A percentile compares a stretch with the other conserved stretches of the same genome.
Evolutionary conservation across 1,140 invertebrate species (phyloP).

Genomic region (Trissolcus basalis): DNA sequence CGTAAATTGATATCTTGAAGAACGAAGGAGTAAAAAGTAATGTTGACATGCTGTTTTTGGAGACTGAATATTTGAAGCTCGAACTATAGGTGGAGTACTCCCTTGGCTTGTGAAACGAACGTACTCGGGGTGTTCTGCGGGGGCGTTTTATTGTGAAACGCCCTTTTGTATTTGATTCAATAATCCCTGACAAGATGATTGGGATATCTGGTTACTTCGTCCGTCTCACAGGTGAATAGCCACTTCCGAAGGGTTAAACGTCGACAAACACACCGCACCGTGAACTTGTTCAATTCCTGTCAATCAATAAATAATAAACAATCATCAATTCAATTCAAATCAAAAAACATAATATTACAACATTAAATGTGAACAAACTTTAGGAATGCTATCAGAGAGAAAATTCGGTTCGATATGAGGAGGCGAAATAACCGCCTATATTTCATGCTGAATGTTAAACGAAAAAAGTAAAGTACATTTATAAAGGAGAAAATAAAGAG

Average conservation of each 20-base stretch:
- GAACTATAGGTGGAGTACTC: conserved; percentile 39
- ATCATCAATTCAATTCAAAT: too few species aligned
- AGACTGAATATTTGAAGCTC: conserved; percentile 51
- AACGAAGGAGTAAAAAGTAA: conserved; percentile 25
- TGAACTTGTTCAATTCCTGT: too few species aligned
- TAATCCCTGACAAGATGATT: conserved; percentile 73
- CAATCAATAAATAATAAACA: too few species aligned
- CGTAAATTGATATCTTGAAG: conserved; percentile 39
- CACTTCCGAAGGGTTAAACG: conserved; percentile 63
- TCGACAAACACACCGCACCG: conserved; percentile 57
- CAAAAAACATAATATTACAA: too few species aligned
- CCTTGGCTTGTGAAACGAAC: conserved; percentile 47
- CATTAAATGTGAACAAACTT: not conserved
- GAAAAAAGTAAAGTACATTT: conserved; percentile 14
- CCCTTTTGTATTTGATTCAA: conserved; percentile 70
- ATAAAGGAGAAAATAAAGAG: conserved; percentile 23
- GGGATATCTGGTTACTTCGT: conserved; percentile 69
- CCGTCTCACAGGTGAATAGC: conserved; percentile 68
- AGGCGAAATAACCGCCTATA: too few species aligned
- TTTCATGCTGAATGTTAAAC: too few species aligned
- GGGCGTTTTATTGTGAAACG: conserved; percentile 73
- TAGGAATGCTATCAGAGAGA: not conserved
- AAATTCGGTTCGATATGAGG: not conserved
- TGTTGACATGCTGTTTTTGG: conserved; percentile 34
- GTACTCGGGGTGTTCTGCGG: conserved; percentile 64